Conservation (phyloP, 1,140 invertebrate species). For the Macrostomum lignano region DNA sequence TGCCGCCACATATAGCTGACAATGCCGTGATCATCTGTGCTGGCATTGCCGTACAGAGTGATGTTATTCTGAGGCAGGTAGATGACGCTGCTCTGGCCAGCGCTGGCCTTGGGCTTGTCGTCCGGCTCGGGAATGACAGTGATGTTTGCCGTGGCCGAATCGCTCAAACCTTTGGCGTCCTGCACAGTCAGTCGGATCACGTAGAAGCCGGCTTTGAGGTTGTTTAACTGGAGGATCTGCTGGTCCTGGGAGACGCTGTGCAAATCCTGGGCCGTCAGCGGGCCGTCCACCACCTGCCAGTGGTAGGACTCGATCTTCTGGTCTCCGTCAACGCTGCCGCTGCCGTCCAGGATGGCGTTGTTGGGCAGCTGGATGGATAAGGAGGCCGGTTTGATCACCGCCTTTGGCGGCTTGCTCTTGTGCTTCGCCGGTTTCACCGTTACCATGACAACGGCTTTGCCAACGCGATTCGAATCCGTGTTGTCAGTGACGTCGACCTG, state of each 20-base stretch:
- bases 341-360: conserved; percentile 59
- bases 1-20: conserved; percentile 80
- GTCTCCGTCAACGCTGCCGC: conserved; percentile 44
- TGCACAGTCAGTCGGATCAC: conserved; percentile 62
- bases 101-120: conserved; percentile 73
- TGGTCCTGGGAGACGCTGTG: conserved; percentile 40
- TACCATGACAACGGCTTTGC: too few species aligned
- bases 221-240: conserved; percentile 50
- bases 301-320: conserved; percentile 50
- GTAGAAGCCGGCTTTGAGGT: conserved; percentile 56
- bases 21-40: conserved; percentile 68
- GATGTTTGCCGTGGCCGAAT: conserved; percentile 56
- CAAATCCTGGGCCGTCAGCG: conserved; percentile 54
- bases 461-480: too few species aligned
- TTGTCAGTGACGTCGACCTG: too few species aligned
- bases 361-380: conserved; percentile 63
- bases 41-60: conserved; percentile 56
- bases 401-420: conserved; percentile 51
- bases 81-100: conserved; percentile 58
- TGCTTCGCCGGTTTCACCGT: too few species aligned
- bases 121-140: conserved; percentile 43
- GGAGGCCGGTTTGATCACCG: conserved; percentile 48
- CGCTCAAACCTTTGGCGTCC: conserved; percentile 56
- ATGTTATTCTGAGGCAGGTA: conserved; percentile 56
- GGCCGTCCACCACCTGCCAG: conserved; percentile 62